Base-by-base conservation (phyloP, 2,113 vertebrate species). In the Girardinichthys multiradiatus region DNA sequence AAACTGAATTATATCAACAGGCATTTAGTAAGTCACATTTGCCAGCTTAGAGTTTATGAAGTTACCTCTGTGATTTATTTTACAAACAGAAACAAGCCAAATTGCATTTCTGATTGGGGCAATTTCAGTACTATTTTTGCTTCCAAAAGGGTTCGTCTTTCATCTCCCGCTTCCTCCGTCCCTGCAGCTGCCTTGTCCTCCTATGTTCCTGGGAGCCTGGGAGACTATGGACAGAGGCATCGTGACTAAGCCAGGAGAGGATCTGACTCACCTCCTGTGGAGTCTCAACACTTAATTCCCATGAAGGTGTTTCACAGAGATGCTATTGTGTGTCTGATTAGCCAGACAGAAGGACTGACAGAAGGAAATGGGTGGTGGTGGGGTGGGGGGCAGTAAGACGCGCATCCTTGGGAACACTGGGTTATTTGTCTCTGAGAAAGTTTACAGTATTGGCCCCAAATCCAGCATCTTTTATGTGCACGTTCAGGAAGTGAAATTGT, bases 221-320 rank as follows among this genome's bases (percentile, higher is more conserved):
- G 59, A 62, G 29, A 62, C 60, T 64, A 42, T 13, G 4, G 64
- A 75, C 64, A 31, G 57, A 57, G 14, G 0, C 37, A 28, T 60
- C 26, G 30, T 84, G 86, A 88, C 42, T 88, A 84, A 89, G 69
- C 15, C 14, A 51, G 68, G 4, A 72, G 26, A 79, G 77, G 69
- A 72, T 72, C 79, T 90, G 89, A 90, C 77, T 91, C 87, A 91
- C 17, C 60, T 59, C 70, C 65, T 33, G 64, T 11, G 57, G 14
- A 85, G 77, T 74, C 78, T 68, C 80, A 85, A 86, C 71, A 45
- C 30, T 72, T 70, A 73, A 57, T 65, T 75, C 72, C 74, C 82
- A 72, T 26, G 59, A 24, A 86, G 82, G 69, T 83, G 83, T 26
- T 14, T 42, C 63, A 81, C 70, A 71, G 76, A 80, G 75, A 79